phyloP scores from a whole-genome alignment of 2,113 vertebrate genomes.

The Oostethus manadensis region DNA sequence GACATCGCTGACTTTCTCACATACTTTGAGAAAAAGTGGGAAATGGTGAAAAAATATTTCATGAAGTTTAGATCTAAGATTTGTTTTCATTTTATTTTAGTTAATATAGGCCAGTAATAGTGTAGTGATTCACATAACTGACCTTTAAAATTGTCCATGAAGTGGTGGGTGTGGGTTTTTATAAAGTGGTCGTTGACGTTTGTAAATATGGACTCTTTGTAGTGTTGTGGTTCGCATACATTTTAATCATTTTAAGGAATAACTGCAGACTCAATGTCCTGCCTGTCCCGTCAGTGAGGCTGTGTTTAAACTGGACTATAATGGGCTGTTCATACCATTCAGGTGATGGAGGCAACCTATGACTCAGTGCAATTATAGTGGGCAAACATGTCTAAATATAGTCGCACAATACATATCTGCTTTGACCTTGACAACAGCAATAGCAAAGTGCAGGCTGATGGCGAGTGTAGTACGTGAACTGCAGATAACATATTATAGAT shows the following conservation, averaged over 20 bases:
- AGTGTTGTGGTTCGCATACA: not conserved
- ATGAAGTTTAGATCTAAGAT: not conserved
- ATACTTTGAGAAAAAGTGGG: not conserved
- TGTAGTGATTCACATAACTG: not conserved
- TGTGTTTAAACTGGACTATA: constrained; percentile 12
- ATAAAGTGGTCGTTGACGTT: not conserved
- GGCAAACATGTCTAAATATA: constrained; percentile 25
- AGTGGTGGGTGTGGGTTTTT: not conserved
- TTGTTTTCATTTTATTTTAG: not conserved
- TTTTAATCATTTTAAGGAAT: not conserved
- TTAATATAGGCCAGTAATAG: not conserved
- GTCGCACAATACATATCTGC: constrained; percentile 6
- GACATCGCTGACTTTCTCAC: not conserved
- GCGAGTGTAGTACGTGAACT: not conserved
- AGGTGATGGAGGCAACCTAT: constrained; percentile 18
- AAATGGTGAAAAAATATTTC: not conserved
- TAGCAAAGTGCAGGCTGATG: not conserved
- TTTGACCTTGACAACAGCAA: constrained; percentile 5
- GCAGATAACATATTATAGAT: not conserved
- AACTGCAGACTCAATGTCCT: not conserved
- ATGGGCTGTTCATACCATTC: not conserved
- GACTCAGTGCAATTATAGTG: constrained; percentile 21
- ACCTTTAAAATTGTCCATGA: not conserved
- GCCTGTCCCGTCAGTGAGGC: not conserved
- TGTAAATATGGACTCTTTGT: not conserved